Base-by-base conservation (phyloP, 2,797 vertebrate genomes). In the Poliocrania exsul region DNA sequence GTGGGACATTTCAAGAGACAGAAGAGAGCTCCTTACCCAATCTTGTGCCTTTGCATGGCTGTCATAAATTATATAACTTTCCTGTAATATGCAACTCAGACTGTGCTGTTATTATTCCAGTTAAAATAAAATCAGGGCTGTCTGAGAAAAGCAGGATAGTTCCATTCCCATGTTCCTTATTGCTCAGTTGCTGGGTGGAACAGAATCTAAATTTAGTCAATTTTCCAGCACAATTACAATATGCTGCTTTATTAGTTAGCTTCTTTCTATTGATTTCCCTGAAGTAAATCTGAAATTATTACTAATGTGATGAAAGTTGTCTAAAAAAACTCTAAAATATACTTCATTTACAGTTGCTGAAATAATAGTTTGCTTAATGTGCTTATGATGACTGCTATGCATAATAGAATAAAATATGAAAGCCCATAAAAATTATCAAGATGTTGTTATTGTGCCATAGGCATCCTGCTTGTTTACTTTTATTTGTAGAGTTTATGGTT, bases 181-280 rank as follows among this genome's bases (percentile, higher is more conserved):
- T 93, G 38, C 79, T 94, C 54, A 69, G 61, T 72, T 88, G 70
- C 75, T 83, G 71, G 24, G 21, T 58, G 28, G 74, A 89, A 69
- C 21, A 53, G 69, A 86, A 82, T 89, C 94, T 95, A 96, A 95
- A 96, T 95, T 80, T 96, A 93, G 96, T 58, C 79, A 42, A 38
- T 83, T 90, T 94, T 95, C 83, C 79, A 92, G 64, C 28, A 70
- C 49, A 70, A 11, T 90, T 88, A 60, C 3, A 60, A 28, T 70
- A 73, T 67, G 33, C 10, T 64, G 19, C 13, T 88, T 77, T 79
- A 77, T 69, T 85, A 65, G 33, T 81, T 64, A 65, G 14, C 37
- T 20, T 72, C 19, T 88, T 83, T 57, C 25, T 57, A 18, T 56
- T 79, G 42, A 72, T 80, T 81, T 81, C 47, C 7, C 25, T 66